These are phyloP conservation scores for Sarcophaga carnaria DNA, from an alignment of 2,888 invertebrate genomes.

Conservation along the genomic window DNA sequence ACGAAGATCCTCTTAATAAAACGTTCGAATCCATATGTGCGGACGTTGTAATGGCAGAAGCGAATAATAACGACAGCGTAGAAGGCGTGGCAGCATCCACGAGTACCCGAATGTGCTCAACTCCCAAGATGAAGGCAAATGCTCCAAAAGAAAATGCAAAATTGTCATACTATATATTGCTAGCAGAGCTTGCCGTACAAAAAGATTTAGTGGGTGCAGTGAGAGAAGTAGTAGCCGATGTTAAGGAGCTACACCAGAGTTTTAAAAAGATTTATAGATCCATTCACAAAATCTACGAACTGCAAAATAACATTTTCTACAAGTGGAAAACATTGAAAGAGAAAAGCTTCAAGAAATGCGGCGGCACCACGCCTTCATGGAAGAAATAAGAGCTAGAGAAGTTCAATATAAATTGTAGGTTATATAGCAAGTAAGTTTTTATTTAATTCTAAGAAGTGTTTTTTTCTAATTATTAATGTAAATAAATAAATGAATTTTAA, in stretches of 20 bases:
- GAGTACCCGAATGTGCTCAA: background rate
- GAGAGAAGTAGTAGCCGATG: background rate
- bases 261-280: constrained; percentile 20
- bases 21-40: background rate
- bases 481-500: too few species aligned
- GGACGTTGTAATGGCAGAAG: constrained; percentile 13
- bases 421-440: too few species aligned
- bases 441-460: too few species aligned
- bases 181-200: too few species aligned
- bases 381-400: too few species aligned
- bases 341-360: too few species aligned
- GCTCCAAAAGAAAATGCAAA: constrained; percentile 14
- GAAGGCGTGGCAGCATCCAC: constrained; percentile 4
- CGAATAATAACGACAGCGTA: constrained; percentile 6
- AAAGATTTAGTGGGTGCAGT: background rate
- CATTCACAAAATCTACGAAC: background rate
- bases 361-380: too few species aligned
- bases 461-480: too few species aligned
- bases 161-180: background rate
- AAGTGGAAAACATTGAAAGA: too few species aligned
- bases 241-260: constrained; percentile 1
- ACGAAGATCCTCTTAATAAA: constrained; percentile 3
- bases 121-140: background rate
- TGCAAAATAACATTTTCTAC: too few species aligned
- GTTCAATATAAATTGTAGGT: too few species aligned